phyloP scores from a whole-genome alignment of 1,140 invertebrate species.

The Periplaneta americana region DNA sequence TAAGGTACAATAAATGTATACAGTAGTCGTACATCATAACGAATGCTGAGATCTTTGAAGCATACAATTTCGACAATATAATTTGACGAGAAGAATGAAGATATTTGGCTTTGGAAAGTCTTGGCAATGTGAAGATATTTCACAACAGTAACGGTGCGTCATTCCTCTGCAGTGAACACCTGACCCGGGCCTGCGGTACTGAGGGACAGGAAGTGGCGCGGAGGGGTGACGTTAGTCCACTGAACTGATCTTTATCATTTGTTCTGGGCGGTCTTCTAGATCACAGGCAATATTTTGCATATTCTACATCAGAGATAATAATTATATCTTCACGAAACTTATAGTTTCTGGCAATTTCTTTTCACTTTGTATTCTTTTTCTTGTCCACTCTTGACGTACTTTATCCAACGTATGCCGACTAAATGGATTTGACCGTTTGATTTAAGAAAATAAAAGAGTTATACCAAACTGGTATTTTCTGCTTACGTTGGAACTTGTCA shows the following conservation, averaged over 20 bases:
- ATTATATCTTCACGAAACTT: neutral
- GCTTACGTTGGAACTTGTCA: too few relatives aligned
- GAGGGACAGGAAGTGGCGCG: neutral
- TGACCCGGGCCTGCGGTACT: neutral
- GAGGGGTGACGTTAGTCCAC: neutral
- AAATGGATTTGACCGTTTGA: neutral
- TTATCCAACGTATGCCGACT: too few relatives aligned
- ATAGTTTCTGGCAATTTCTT: neutral
- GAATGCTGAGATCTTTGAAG: too few relatives aligned
- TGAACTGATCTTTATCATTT: neutral
- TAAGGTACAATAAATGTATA: neutral
- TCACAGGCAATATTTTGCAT: neutral
- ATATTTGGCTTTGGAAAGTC: neutral
- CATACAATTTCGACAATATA: neutral
- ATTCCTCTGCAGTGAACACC: neutral
- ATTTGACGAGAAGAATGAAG: neutral
- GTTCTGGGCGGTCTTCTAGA: neutral
- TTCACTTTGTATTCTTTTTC: neutral
- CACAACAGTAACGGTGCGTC: neutral
- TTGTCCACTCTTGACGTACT: neutral
- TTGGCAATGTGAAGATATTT: neutral
- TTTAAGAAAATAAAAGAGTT: too few relatives aligned
- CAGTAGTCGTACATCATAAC: too few relatives aligned
- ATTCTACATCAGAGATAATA: neutral
- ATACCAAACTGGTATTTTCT: too few relatives aligned